Base-by-base conservation (phyloP, 2,113 vertebrate species). In the Rhadina sibilatrix region DNA sequence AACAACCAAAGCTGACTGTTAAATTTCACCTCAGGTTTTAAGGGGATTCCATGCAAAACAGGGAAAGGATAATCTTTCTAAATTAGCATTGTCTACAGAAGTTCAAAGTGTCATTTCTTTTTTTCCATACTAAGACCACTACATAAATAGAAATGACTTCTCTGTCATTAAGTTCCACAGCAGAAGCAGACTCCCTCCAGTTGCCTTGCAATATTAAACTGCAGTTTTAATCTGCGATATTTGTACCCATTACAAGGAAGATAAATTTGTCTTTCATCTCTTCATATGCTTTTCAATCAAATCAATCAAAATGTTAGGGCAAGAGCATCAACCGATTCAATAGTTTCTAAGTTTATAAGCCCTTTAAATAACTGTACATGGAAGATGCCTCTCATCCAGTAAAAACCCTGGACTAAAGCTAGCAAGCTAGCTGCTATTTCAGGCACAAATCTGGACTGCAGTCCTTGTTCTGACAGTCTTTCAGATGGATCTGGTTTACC, bases 61-160 rank as follows among this genome's bases (percentile, higher is more conserved):
- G 10, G 12, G 28, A 96, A 90, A 68, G 4, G 4, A 82, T 78
- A 91, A 91, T 66, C 44, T 93, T 65, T 94, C 63, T 91, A 93
- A 96, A 83, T 94, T 86, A 96, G 31, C 40, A 89, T 95, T 96
- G 86, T 83, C 80, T 90, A 81, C 61, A 82, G 79, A 97, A 94
- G 89, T 95, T 93, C 94, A 75, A 92, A 95, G 49, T 42, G 42
- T 49, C 4, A 16, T 91, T 93, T 93, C 19, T 60, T 94, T 90
- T 53, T 64, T 69, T n/a, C 4, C 19, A 30, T 84, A 38, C 54
- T 65, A 90, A 68, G 69, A 89, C 57, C 74, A 80, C 56, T 91
- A 38, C 16, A 87, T 80, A 92, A 90, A 94, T 89, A 96, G 87
- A 91, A 93, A 49, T 75, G 72, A 69, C 90, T 94, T 87, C 91